Evolutionary conservation across 2,797 vertebrate genomes (phyloP), one percentile per base, ranked within the genome.

Genomic region (Diplodus puntazzo): DNA sequence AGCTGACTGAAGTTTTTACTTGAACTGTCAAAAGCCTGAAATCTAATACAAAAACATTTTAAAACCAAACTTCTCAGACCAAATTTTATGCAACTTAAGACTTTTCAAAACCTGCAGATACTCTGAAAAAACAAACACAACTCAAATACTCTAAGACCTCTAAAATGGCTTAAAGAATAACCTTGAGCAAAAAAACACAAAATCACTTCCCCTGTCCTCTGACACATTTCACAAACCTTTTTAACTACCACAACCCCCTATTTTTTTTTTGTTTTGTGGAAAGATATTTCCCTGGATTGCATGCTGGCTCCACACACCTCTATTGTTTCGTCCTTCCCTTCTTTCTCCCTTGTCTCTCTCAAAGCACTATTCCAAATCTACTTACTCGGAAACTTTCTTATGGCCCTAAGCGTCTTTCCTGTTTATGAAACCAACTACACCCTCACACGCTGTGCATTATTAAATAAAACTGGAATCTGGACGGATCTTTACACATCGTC

Each of bases 271-370:
- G 21, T 75, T 71, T 80, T 84, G 77, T 75, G 69, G 81, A 92
- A 89, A 90, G 71, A 91, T 83, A 89, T 92, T 88, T 88, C 83
- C 85, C 59, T 74, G 75, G 73, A 75, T 90, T 90, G 81, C 84
- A 80, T 80, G 79, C 55, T 84, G 73, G 73, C 69, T 90, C 76
- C 66, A 74, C 78, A 84, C 83, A 80, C 73, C 76, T 89, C 82
- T 82, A 88, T 92, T 90, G 87, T 90, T 87, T 87, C 8, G 53
- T 82, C 69, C 73, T 85, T 86, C 83, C 81, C 88, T 86, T 83
- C 70, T 85, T 79, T 80, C 73, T 87, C 68, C 65, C 63, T 20
- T 73, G 76, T 75, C 79, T 77, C 72, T 77, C 70, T 79, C 77
- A 30, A 59, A 69, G 69, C 60, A 81, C 39, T 79, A 67, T 84